Conservation (phyloP, 35 echinoderm and acorn worm species). For the Ophiothrix spiculata region DNA sequence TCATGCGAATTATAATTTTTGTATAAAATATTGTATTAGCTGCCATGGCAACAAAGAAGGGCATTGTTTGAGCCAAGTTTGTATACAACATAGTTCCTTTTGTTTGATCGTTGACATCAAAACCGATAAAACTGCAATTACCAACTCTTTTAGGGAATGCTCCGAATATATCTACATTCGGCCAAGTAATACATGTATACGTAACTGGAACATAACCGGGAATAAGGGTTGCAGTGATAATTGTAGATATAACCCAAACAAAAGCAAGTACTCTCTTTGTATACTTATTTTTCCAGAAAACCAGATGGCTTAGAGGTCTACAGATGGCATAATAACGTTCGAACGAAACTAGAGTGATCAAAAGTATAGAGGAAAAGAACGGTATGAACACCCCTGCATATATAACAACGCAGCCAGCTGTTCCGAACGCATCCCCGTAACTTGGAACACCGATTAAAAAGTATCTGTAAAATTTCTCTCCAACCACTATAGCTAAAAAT, state of each 20-base stretch:
- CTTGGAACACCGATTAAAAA: conserved; percentile 26
- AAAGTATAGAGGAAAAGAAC: conserved; percentile 52
- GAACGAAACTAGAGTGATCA: conserved; percentile 55
- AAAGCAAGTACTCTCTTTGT: conserved; percentile 12
- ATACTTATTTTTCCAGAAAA: conserved; percentile 19
- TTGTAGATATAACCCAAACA: conserved; percentile 33
- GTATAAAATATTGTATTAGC: too few relatives aligned
- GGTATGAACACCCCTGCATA: conserved; percentile 35
- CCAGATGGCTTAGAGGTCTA: conserved; percentile 35
- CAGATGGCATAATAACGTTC: conserved; percentile 66
- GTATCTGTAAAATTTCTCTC: conserved; percentile 50
- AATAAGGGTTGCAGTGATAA: conserved; percentile 36
- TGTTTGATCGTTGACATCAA: too few relatives aligned
- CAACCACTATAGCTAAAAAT: conserved; percentile 30
- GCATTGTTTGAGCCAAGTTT: too few relatives aligned
- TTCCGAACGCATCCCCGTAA: conserved; percentile 36
- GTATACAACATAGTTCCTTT: too few relatives aligned
- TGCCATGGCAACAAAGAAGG: too few relatives aligned
- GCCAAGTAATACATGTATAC: neutral
- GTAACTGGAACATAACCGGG: conserved; percentile 21
- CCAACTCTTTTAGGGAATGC: neutral
- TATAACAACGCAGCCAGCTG: conserved; percentile 39
- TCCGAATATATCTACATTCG: neutral
- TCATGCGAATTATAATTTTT: too few relatives aligned
- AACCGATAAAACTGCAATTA: neutral